Evolutionary conservation across 2,888 invertebrate genomes (phyloP).

Genomic region (Sphecodes monilicornis): DNA sequence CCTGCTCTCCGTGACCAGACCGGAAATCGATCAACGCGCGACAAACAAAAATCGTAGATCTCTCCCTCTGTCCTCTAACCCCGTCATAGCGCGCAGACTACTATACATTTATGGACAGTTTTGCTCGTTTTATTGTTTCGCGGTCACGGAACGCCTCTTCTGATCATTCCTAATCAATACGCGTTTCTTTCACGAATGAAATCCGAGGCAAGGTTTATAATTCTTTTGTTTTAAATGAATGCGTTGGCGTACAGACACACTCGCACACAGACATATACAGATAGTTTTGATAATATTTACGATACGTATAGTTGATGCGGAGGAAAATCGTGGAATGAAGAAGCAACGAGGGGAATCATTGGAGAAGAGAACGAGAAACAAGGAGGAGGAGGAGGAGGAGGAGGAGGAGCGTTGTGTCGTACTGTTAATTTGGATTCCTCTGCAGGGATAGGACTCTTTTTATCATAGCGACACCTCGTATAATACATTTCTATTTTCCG

Average conservation of each 20-base stretch:
- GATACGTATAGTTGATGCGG: conserved; percentile 48
- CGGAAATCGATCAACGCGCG: conserved; percentile 12
- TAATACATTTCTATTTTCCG: conserved; percentile 35
- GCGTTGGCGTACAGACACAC: conserved; percentile 20
- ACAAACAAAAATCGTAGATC: conserved; percentile 26
- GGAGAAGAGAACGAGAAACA: neutral
- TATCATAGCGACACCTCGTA: conserved; percentile 14
- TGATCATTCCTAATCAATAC: conserved; percentile 76
- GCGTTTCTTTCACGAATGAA: conserved; percentile 63
- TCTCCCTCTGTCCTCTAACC: conserved; percentile 4
- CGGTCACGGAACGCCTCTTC: conserved; percentile 45
- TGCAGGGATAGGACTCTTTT: conserved; percentile 19
- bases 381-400: neutral
- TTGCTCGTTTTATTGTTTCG: neutral
- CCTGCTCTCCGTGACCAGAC: conserved; percentile 31
- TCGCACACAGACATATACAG: conserved; percentile 40
- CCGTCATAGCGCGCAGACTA: neutral
- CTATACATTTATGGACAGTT: neutral
- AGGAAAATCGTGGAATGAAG: conserved; percentile 33
- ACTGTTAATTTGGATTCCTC: conserved; percentile 1
- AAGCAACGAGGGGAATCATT: neutral
- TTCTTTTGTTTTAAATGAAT: conserved; percentile 23
- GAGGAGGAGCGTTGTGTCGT: conserved; percentile 16
- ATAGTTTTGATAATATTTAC: conserved; percentile 69
- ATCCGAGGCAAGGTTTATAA: conserved; percentile 26